Evolutionary conservation across 2,797 vertebrate species (phyloP), one percentile per base, ranked within the genome.

Genomic region (Eidolon dupreanum): DNA sequence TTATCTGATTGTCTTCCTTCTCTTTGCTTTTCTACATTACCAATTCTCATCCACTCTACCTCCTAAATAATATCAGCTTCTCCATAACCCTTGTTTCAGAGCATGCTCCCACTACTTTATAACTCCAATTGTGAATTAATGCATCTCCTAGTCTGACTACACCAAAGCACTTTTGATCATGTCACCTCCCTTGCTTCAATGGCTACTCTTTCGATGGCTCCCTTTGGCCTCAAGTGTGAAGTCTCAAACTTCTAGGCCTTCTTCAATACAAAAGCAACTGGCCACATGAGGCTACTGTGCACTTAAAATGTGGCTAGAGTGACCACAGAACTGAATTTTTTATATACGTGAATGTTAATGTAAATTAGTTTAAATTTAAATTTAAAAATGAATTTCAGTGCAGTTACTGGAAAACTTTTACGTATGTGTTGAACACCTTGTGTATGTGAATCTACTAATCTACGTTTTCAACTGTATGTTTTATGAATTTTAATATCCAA

Each of bases 401-500:
- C 38, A 38, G 51, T 77, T 66, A 59, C 6, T 88, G 33, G 65
- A 71, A 93, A 77, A 57, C 65, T 55, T 70, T 61, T 31, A 79
- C 51, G 33, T 74, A 86, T 0, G 20, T 66, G 63, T 36, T 55
- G 6, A 94, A 88, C 49, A 87, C 84, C 36, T 70, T 55, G 26
- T 24, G 28, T 85, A 55, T 79, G 33, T 49, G 9, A 53, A 68
- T 63, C 77, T 78, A 68, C 63, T 66, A 38, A 68, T 55, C 49
- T 73, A 70, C 8, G 61, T 49, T 74, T 74, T 57, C 24, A 91
- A 49, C 16, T 20, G 22, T 26, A 79, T 17, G 49, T 71, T 93
- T 85, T 61, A 78, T n/a, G 59, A 95, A 97, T 93, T 74, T 94
- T 85, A 71, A 96, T 78, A 59, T 83, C 46, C 17, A 74, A 93